A percentile compares a stretch with the other conserved stretches of the same genome.
Evolutionary conservation across 2,113 vertebrate species (phyloP).

Genomic region (Mustela nigripes): DNA sequence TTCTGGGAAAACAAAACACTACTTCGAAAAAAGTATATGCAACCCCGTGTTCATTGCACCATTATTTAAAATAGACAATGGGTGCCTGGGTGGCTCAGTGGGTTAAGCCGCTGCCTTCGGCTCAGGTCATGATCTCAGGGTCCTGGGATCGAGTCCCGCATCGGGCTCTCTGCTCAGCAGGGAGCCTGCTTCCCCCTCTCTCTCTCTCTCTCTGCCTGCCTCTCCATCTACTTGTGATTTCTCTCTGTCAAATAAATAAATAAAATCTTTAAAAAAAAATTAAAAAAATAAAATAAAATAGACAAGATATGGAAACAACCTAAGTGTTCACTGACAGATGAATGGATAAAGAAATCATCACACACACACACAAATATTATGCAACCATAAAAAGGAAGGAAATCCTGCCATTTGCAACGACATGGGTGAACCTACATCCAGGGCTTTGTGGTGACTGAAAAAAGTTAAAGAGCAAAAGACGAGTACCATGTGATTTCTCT

Average conservation of each 20-base stretch:
- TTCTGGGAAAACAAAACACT: neutral
- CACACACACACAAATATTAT: neutral
- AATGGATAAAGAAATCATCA: neutral
- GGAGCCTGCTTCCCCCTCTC: no score
- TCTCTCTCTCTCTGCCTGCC: no score
- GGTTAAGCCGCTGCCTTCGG: no score
- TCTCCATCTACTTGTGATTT: no score
- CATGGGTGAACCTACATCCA: neutral
- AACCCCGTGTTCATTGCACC: neutral
- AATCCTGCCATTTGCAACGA: neutral
- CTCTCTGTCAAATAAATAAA: no score
- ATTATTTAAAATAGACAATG: neutral
- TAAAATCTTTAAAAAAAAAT: no score
- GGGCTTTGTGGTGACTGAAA: neutral
- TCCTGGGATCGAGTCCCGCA: no score
- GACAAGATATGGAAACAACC: neutral
- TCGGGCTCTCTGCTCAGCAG: no score
- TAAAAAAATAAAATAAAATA: neutral
- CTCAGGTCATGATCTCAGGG: no score
- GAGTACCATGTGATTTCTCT: neutral
- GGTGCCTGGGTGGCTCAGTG: no score
- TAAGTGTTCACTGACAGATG: neutral
- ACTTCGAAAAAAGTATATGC: neutral
- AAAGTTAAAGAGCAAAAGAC: neutral
- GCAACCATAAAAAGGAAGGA: neutral